Conservation (phyloP, 2,113 vertebrate genomes). For the Panthera leo region DNA sequence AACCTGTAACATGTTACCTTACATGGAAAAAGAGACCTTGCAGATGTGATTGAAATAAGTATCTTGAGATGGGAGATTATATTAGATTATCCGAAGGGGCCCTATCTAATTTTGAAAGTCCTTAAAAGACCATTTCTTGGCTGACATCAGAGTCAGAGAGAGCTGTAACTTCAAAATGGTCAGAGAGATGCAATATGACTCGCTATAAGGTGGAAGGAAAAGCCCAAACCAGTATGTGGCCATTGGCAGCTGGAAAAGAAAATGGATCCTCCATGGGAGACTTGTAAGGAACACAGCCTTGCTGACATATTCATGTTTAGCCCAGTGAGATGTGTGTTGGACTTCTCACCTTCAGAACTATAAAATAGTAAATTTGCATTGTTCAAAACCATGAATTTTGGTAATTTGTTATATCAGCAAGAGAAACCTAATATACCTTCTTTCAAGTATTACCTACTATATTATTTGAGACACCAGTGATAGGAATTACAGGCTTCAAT, state of each 20-base stretch:
- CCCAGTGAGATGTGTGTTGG: background rate
- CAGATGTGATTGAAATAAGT: background rate
- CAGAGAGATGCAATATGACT: background rate
- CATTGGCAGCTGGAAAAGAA: background rate
- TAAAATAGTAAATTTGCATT: background rate
- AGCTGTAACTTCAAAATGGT: background rate
- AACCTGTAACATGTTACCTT: background rate
- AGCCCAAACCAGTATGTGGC: fast-evolving
- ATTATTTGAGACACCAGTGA: background rate
- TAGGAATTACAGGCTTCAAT: background rate
- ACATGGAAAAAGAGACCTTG: background rate
- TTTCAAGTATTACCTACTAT: background rate
- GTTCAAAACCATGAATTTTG: background rate
- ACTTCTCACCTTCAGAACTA: background rate
- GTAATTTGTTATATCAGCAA: background rate
- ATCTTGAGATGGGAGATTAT: background rate
- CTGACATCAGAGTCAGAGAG: background rate
- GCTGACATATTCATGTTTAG: background rate
- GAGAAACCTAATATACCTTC: background rate
- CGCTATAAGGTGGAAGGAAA: background rate
- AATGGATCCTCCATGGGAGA: background rate
- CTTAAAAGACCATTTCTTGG: background rate
- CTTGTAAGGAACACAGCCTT: background rate
- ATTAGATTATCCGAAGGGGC: background rate
- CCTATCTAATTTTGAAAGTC: background rate